Percentiles rank a stretch among this genome's conserved stretches.
These are phyloP conservation scores for Timema cristinae DNA, from an alignment of 2,888 invertebrate genomes.

Conservation along the genomic window DNA sequence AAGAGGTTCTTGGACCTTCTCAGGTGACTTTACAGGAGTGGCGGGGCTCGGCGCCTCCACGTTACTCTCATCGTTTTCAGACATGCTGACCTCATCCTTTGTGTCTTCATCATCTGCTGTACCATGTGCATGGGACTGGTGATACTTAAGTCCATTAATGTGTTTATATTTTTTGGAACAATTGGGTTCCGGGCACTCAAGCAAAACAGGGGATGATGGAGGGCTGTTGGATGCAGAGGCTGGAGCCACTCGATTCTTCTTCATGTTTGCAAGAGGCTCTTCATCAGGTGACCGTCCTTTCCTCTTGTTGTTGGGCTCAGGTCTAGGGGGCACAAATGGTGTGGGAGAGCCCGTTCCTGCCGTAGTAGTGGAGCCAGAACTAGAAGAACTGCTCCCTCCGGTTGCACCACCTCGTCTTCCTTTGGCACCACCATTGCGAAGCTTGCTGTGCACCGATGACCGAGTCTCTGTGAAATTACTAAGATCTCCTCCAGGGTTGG, in stretches of 20 bases:
- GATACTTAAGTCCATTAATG: conserved; percentile 93
- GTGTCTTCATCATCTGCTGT: conserved; percentile 69
- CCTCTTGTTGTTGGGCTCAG: conserved; percentile 47
- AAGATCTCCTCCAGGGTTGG: conserved; percentile 68
- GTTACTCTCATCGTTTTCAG: conserved; percentile 68
- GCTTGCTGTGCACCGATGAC: conserved; percentile 78
- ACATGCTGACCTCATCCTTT: conserved; percentile 65
- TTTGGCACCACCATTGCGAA: conserved; percentile 80
- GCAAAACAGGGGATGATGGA: conserved; percentile 75
- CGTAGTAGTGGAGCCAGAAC: conserved; percentile 52
- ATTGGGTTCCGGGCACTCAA: conserved; percentile 94
- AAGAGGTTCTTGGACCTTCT: conserved; percentile 50
- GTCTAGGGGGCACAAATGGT: conserved; percentile 58
- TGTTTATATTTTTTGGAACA: conserved; percentile 98
- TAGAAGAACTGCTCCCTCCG: conserved; percentile 41
- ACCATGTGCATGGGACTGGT: conserved; percentile 92
- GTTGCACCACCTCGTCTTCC: conserved; percentile 70
- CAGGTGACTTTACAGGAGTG: conserved; percentile 64
- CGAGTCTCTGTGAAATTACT: conserved; percentile 78
- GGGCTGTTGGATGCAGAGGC: conserved; percentile 48
- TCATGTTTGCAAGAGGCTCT: conserved; percentile 42
- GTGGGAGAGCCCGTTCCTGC: conserved; percentile 56
- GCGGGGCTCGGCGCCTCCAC: conserved; percentile 55
- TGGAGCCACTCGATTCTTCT: conserved; percentile 46
- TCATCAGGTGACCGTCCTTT: conserved; percentile 48